phyloP scores from a whole-genome alignment of 2,888 invertebrate species.

The Nephrotoma guestfalica region DNA sequence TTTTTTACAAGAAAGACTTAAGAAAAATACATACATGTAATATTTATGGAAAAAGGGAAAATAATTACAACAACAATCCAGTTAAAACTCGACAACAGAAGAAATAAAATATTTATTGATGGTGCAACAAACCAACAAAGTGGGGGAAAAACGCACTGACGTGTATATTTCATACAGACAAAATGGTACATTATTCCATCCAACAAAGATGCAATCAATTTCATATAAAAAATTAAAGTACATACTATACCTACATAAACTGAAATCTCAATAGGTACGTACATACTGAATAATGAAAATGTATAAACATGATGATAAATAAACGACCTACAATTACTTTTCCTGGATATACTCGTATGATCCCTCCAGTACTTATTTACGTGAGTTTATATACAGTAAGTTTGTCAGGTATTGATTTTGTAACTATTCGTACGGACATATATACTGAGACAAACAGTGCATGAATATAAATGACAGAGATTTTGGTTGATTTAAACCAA shows the following conservation, averaged over 20 bases:
- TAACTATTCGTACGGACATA: no score
- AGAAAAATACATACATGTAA: not conserved
- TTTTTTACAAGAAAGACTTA: not conserved
- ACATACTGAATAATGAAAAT: not conserved
- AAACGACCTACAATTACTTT: not conserved
- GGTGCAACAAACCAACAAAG: not conserved
- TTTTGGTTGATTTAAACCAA: no score
- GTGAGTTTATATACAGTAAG: no score
- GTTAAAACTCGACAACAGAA: not conserved
- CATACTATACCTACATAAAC: not conserved
- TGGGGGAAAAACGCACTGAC: not conserved
- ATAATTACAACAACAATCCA: not conserved
- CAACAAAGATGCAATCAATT: not conserved
- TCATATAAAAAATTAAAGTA: not conserved
- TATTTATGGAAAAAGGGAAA: not conserved
- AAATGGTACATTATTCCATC: not conserved
- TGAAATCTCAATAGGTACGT: not conserved
- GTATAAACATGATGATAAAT: not conserved
- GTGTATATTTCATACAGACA: not conserved
- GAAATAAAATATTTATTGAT: not conserved
- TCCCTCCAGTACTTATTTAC: no score
- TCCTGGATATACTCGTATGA: not conserved
- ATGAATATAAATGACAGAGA: no score
- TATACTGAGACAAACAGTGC: no score
- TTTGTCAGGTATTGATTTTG: no score